Evolutionary conservation across 37 sponge, comb jelly and placozoan species (phyloP).

Genomic region (Halichondria panicea): DNA sequence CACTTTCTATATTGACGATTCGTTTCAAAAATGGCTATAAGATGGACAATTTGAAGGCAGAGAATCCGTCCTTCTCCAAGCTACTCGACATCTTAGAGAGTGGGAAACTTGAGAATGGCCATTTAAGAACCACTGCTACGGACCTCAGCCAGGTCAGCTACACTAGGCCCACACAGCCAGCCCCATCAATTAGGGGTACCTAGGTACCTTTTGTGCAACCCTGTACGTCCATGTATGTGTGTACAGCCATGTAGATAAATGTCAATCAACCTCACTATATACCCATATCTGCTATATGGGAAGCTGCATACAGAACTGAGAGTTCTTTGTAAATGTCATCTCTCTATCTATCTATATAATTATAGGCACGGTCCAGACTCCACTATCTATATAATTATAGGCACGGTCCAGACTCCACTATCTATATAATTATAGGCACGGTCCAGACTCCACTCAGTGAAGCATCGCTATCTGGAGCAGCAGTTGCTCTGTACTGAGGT

Average conservation of each 20-base stretch:
- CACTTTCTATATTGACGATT: too few relatives aligned
- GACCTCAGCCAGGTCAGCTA: constrained; percentile 20
- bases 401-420: background rate
- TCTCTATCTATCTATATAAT: background rate
- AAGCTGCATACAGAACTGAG: too few relatives aligned
- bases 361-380: background rate
- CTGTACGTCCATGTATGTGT: too few relatives aligned
- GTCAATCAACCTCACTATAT: too few relatives aligned
- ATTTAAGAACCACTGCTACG: background rate
- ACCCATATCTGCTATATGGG: too few relatives aligned
- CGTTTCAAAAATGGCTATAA: too few relatives aligned
- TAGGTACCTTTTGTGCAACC: too few relatives aligned
- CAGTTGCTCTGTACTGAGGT: constrained; percentile 8
- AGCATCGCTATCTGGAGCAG: constrained; percentile 29
- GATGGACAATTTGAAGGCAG: background rate
- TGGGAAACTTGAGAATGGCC: constrained; percentile 9
- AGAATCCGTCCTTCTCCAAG: constrained; percentile 12
- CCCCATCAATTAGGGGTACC: too few relatives aligned
- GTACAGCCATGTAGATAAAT: too few relatives aligned
- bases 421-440: background rate
- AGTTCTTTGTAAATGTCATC: background rate
- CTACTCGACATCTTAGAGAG: constrained; percentile 13
- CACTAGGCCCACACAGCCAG: too few relatives aligned
- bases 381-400: background rate
- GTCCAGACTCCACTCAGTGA: background rate